Conservation (phyloP, 2,797 vertebrate genomes). For the Halcyon chelicuti region DNA sequence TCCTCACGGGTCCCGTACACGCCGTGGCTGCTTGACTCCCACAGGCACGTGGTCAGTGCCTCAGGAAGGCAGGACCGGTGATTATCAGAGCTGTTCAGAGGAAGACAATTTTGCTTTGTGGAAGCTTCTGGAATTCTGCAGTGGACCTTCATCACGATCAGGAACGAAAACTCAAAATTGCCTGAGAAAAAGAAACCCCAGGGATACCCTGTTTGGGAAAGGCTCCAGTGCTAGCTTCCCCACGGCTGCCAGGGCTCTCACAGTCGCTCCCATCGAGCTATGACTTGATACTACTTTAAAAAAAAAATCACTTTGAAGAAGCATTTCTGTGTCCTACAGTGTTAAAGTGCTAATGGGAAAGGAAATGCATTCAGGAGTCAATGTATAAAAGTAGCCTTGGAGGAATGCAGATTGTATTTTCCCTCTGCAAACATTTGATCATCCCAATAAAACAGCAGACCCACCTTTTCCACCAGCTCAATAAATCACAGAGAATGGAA, state of each 20-base stretch:
- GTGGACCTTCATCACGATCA: neutral
- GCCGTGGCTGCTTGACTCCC: neutral
- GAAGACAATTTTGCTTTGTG: neutral
- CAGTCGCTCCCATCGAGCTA: neutral
- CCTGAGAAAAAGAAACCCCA: neutral
- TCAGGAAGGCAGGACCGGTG: neutral
- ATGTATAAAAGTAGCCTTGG: neutral
- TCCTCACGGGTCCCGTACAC: neutral
- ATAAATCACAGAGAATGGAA: conserved; percentile 56
- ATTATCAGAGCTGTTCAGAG: neutral
- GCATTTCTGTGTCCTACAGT: neutral
- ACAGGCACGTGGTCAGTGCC: neutral
- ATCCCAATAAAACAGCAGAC: conserved; percentile 44
- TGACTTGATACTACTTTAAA: neutral
- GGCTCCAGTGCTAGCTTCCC: neutral
- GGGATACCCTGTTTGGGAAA: neutral
- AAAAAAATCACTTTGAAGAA: neutral
- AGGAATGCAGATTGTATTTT: conserved; percentile 47
- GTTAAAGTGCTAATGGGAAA: conserved; percentile 38
- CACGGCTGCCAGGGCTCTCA: neutral
- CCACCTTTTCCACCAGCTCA: conserved; percentile 19
- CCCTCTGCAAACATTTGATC: conserved; percentile 56
- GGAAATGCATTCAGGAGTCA: conserved; percentile 25
- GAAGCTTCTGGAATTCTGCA: neutral
- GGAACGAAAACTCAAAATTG: neutral